Base-by-base conservation (phyloP, 2,113 vertebrate species). In the Phylloscopus whistleri region DNA sequence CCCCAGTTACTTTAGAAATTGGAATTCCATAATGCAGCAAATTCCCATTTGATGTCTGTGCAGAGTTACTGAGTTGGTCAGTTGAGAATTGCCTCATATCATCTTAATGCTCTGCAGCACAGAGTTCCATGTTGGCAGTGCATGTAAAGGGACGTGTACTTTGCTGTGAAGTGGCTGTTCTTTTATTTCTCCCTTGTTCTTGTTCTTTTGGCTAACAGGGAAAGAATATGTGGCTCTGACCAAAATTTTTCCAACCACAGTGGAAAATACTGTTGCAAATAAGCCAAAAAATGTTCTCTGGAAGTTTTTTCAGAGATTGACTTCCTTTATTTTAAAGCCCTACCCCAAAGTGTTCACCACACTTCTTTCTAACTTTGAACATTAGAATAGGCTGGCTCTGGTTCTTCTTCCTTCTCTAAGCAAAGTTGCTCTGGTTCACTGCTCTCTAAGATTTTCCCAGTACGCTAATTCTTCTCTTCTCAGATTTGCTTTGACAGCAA, bases 401-500 rank as follows among this genome's bases (percentile, higher is more conserved):
- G 33, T 92, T 77, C 60, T 91, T 73, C 62, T 75, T 91, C 56
- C 41, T 64, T 8, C 89, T 94, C 75, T 81, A 84, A 96, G 52
- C n/a, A 10, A 90, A 90, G 74, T 83, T 2, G 37, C 76, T 96
- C 68, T 80, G 73, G 76, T 93, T 96, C 64, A 56, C 21, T 89
- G 75, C 95, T 96, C 41, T 92, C 70, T 90, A 88, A 93, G 88
- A 68, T 95, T 95, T 95, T 96, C 90, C 68, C 91, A 94, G 82
- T 66, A 26, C 69, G 49, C 89, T 89, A 81, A 87, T 95, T 89
- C 80, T 77, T 94, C 70, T 87, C 21, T 93, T 76, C 82, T 80
- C 98, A 99, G 99, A 98, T 97, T 94, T 99, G 99, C 95, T 99
- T 98, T 93, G 99, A 99, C 97, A 97, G 98, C 93, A 99, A 99